These are phyloP conservation scores for Adelphocoris suturalis DNA, from an alignment of 2,888 invertebrate genomes.

Conservation along the genomic window DNA sequence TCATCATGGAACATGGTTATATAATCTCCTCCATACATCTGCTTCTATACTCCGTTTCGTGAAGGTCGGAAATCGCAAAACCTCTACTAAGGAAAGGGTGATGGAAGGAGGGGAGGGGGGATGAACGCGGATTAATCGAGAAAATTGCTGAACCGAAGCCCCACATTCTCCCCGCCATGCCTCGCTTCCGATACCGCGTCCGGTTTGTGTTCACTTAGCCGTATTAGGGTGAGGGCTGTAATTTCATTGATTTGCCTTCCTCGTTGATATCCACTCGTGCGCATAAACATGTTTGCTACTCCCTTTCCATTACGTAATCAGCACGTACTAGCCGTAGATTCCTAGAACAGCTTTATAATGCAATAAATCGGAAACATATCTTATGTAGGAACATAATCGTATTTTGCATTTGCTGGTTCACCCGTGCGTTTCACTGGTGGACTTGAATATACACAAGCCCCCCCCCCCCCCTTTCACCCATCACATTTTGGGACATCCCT, in stretches of 20 bases:
- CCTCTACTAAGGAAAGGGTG: not conserved
- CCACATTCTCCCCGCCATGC: not conserved
- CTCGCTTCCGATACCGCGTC: conserved; percentile 18
- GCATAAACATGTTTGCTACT: conserved; percentile 51
- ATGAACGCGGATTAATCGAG: conserved; percentile 14
- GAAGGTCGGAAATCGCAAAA: not conserved
- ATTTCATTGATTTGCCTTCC: conserved; percentile 46
- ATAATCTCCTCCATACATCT: too few species aligned
- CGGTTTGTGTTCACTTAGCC: conserved; percentile 42
- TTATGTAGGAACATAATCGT: too few species aligned
- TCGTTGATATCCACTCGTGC: conserved; percentile 43
- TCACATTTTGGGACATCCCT: too few species aligned
- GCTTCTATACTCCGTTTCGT: not conserved
- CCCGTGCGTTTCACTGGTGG: too few species aligned
- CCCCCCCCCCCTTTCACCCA: too few species aligned
- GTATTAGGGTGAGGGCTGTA: conserved; percentile 43
- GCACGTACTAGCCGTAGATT: not conserved
- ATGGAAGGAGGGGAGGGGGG: not conserved
- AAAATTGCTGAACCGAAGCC: conserved; percentile 25
- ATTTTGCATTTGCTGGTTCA: too few species aligned
- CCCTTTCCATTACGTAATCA: not conserved
- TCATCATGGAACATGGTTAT: too few species aligned
- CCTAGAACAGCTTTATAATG: not conserved
- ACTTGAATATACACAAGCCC: too few species aligned
- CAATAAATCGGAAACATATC: too few species aligned